Evolutionary conservation across 92 coral and sea anemone species (phyloP).

Genomic region (Metridium senile): DNA sequence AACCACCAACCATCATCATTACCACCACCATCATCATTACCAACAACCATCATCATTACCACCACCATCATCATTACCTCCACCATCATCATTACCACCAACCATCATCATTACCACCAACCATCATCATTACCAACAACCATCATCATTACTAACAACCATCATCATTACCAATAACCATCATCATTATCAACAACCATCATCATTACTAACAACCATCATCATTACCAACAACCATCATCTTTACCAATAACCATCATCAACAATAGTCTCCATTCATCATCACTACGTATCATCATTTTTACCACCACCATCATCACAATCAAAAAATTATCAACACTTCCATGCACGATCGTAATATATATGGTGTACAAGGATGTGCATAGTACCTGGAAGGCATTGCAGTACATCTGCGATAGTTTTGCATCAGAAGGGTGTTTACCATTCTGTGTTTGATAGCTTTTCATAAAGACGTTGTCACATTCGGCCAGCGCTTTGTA

Average conservation of each 20-base stretch:
- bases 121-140: too few species aligned
- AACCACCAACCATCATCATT: too few species aligned
- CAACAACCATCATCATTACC: too few species aligned
- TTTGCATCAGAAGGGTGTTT: neutral
- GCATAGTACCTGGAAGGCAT: conserved; percentile 3
- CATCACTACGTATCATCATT: neutral
- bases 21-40: too few species aligned
- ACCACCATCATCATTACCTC: too few species aligned
- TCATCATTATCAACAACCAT: too few species aligned
- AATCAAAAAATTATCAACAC: neutral
- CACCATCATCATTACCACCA: too few species aligned
- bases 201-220: neutral
- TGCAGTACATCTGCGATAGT: neutral
- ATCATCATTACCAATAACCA: too few species aligned
- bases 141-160: too few species aligned
- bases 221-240: neutral
- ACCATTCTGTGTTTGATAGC: neutral
- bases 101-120: too few species aligned
- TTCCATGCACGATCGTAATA: too few species aligned
- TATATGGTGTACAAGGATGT: neutral
- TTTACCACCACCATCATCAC: neutral
- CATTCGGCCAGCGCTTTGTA: conserved; percentile 3
- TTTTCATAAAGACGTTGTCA: neutral
- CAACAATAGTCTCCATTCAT: neutral
- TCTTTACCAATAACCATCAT: too few species aligned